Base-by-base conservation (phyloP, 1,140 invertebrate species). In the Helicorthomorpha holstii region DNA sequence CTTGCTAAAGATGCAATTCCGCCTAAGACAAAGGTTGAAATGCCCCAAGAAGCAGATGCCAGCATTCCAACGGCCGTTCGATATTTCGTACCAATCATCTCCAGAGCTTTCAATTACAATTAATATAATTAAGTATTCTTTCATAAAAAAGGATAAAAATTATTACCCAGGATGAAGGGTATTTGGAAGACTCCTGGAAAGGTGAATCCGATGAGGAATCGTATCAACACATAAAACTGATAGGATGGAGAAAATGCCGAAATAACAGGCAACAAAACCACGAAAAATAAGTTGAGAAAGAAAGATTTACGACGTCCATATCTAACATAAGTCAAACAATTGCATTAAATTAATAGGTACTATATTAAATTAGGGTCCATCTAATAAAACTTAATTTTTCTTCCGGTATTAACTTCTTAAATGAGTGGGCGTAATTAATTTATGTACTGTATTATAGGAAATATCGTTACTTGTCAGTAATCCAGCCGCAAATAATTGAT, bases 181-280 rank as follows among this genome's bases (percentile, higher is more conserved):
- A 92, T 89, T 71, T 93, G 87, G 68, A 91, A 92, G n/a, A 91
- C 81, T 2, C 86, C 87, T 10, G 87, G 87, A 58, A 91, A 86
- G 1, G 86, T 88, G 1, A 90, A 65, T 19, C 87, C 88, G 3
- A 89, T 85, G 48, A 91, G 72, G 14, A 81, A 71, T 57, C 85
- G 72, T 57, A 81, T 81, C 1, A 74, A 67, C 0, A 83, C 79
- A 83, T 88, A 92, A 43, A 75, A 76, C 78, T 80, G 84, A 63
- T 86, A 90, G 62, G 81, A 74, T 2, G 56, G 53, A 19, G 58
- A 52, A 34, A 66, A 61, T 2, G 63, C 57, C 44, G 61, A 63
- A 22, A 57, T 51, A n/a, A 63, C 57, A 3, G 58, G 57, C n/a
- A 59, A 56, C 1, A 59, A 21, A 0, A 63, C 50, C 41, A 58